Evolutionary conservation across 2,888 invertebrate genomes (phyloP).

Genomic region (Acronicta alni): DNA sequence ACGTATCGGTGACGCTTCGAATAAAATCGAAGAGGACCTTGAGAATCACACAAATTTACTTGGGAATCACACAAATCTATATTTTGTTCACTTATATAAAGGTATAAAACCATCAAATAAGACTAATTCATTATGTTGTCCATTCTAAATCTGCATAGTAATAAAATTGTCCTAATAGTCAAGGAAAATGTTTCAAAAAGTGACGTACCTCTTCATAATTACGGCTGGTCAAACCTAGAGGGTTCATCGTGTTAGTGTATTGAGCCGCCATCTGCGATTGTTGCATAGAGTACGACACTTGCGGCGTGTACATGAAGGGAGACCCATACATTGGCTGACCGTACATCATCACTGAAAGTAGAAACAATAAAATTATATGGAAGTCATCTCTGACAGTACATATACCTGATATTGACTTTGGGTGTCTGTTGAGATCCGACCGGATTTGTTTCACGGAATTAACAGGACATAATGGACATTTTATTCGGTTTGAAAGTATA

Average conservation of each 20-base stretch:
- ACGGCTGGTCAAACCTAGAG: conserved; percentile 58
- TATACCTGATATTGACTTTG: too few species aligned
- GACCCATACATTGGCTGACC: conserved; percentile 82
- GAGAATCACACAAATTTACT: background rate
- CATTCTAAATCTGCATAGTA: conserved; percentile 23
- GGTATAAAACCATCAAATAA: conserved; percentile 11
- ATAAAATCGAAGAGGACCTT: conserved; percentile 6
- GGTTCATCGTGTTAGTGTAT: conserved; percentile 45
- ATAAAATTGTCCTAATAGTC: conserved; percentile 13
- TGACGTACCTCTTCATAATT: conserved; percentile 74
- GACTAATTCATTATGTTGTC: conserved; percentile 14
- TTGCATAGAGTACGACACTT: conserved; percentile 58
- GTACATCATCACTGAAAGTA: conserved; percentile 88
- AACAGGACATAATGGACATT: too few species aligned
- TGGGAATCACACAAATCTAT: too few species aligned
- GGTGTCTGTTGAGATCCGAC: too few species aligned
- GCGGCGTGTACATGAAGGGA: conserved; percentile 90
- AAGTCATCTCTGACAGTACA: too few species aligned
- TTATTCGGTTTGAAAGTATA: too few species aligned
- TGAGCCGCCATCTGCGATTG: conserved; percentile 55
- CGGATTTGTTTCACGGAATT: too few species aligned
- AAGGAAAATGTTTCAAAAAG: conserved; percentile 1
- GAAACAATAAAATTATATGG: background rate
- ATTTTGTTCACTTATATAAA: too few species aligned
- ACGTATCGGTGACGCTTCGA: background rate